Percentiles rank a stretch among this genome's conserved stretches.
These are phyloP conservation scores for Halictus rubicundus DNA, from an alignment of 1,140 invertebrate species.

Conservation along the genomic window DNA sequence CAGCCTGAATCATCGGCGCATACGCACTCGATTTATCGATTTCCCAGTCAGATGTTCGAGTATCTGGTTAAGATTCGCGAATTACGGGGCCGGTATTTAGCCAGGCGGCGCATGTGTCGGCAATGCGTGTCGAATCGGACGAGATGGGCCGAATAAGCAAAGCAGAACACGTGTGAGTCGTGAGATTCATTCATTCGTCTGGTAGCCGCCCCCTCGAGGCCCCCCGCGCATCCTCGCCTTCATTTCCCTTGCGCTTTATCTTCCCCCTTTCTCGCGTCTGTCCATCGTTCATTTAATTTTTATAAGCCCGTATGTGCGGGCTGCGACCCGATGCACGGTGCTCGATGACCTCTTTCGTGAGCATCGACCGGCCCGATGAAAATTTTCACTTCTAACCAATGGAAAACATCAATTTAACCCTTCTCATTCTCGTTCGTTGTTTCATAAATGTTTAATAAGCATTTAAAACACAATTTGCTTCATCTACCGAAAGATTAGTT, in stretches of 20 bases:
- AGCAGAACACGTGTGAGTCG: constrained; percentile 59
- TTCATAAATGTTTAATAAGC: too few species aligned
- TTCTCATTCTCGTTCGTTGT: too few species aligned
- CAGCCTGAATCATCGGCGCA: too few species aligned
- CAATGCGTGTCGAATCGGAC: constrained; percentile 56
- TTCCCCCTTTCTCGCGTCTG: constrained; percentile 46
- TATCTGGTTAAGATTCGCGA: neutral
- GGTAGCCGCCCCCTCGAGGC: constrained; percentile 13
- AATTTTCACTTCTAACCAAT: neutral
- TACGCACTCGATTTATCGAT: too few species aligned
- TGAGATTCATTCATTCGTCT: constrained; percentile 68
- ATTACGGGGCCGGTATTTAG: constrained; percentile 28
- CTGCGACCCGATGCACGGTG: constrained; percentile 10
- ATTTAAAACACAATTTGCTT: too few species aligned
- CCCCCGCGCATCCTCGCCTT: constrained; percentile 22
- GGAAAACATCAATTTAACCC: too few species aligned
- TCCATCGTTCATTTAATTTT: constrained; percentile 48
- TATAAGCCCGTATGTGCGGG: constrained; percentile 37
- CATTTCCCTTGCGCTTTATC: constrained; percentile 57
- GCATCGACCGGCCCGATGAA: neutral
- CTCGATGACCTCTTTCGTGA: constrained; percentile 27
- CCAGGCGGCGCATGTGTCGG: constrained; percentile 43
- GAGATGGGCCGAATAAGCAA: constrained; percentile 56
- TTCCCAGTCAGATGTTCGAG: too few species aligned
- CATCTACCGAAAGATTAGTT: too few species aligned